Evolutionary conservation across 2,888 invertebrate species (phyloP).

Genomic region (Drosophila stalkeri): DNA sequence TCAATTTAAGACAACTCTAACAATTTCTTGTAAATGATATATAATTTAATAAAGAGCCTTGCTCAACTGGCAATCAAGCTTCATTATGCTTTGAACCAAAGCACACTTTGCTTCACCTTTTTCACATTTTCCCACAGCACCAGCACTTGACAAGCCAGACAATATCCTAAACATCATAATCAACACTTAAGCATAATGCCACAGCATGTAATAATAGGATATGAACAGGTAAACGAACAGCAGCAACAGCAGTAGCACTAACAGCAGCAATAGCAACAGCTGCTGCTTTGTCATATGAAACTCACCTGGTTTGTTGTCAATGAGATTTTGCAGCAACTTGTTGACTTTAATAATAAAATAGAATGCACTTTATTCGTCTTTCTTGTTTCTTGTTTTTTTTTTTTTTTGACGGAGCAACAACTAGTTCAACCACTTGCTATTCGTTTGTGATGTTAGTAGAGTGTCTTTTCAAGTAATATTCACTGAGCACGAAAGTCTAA

Average conservation of each 20-base stretch:
- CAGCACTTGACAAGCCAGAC: conserved; percentile 16
- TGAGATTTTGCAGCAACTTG: conserved; percentile 69
- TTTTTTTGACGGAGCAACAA: conserved; percentile 35
- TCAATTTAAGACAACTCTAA: background rate
- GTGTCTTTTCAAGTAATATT: conserved; percentile 50
- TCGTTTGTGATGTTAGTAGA: conserved; percentile 37
- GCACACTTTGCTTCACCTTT: background rate
- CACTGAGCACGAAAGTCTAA: conserved; percentile 57
- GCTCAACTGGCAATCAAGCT: background rate
- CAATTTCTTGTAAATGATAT: background rate
- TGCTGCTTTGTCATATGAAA: conserved; percentile 42
- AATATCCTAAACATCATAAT: conserved; percentile 39
- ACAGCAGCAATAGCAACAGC: background rate
- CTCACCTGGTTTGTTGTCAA: conserved; percentile 63
- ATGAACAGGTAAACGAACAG: conserved; percentile 11
- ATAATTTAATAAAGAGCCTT: background rate
- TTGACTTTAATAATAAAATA: conserved; percentile 70
- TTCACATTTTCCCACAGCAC: conserved; percentile 1
- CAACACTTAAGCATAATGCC: conserved; percentile 39
- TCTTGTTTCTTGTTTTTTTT: background rate
- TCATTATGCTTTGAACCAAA: background rate
- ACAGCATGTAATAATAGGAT: conserved; percentile 23
- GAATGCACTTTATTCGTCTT: conserved; percentile 53
- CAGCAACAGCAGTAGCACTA: background rate
- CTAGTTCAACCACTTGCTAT: conserved; percentile 56